Conservation (phyloP, 2,797 vertebrate genomes). For the Falco cherrug region DNA sequence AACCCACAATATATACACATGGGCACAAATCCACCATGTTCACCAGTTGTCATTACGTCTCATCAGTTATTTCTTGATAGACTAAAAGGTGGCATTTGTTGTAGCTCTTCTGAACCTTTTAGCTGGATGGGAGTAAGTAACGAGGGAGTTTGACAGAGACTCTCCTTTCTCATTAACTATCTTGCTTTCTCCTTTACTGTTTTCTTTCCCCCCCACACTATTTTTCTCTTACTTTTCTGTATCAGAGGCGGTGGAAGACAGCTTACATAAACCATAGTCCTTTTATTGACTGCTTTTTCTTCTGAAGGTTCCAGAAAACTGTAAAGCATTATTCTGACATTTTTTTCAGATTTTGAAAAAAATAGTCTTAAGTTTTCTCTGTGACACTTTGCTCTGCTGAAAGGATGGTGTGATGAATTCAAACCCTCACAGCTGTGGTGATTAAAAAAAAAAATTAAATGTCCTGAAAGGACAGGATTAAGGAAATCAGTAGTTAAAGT, state of each 20-base stretch:
- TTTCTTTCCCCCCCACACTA: accelerated
- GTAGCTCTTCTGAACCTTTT: neutral
- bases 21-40: neutral
- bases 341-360: neutral
- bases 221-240: neutral
- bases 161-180: neutral
- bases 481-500: neutral
- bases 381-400: neutral
- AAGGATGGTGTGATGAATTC: neutral
- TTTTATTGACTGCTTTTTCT: neutral
- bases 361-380: neutral
- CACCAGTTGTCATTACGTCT: neutral
- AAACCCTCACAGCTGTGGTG: neutral
- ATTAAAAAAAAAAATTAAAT: neutral
- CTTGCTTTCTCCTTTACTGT: neutral
- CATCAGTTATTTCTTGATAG: neutral
- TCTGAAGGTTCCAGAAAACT: neutral
- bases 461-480: neutral
- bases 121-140: neutral
- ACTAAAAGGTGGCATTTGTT: neutral
- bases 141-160: neutral
- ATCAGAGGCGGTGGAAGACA: neutral
- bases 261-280: neutral
- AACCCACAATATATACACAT: neutral
- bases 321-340: accelerated